Evolutionary conservation across 2,888 invertebrate genomes (phyloP).

Genomic region (Cybosia mesomella): DNA sequence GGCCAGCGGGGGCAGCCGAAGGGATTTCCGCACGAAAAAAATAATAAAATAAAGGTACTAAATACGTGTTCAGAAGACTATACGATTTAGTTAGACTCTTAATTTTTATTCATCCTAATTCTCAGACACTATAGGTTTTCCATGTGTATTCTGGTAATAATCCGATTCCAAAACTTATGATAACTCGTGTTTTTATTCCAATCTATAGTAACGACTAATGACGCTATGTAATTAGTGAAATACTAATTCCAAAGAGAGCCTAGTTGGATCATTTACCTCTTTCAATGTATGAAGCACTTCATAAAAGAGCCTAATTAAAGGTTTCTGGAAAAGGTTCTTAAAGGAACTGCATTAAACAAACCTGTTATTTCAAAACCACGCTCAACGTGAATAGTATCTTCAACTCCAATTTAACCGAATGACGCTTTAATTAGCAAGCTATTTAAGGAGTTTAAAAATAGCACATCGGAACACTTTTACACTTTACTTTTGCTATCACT

Average conservation of each 20-base stretch:
- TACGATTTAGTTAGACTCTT: too few species aligned
- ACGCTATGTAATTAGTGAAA: background rate
- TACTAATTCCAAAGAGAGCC: background rate
- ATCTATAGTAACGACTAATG: background rate
- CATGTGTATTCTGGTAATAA: too few species aligned
- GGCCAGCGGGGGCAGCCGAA: too few species aligned
- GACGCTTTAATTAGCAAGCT: constrained; percentile 42
- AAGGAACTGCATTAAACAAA: constrained; percentile 24
- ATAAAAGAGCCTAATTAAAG: background rate
- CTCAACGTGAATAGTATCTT: constrained; percentile 28
- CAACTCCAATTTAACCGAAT: constrained; percentile 30
- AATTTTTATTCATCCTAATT: background rate
- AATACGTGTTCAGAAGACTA: too few species aligned
- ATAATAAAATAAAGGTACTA: too few species aligned
- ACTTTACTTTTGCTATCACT: constrained; percentile 23
- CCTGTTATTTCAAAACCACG: constrained; percentile 26
- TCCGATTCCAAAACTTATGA: background rate
- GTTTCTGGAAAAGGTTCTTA: too few species aligned
- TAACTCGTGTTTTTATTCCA: background rate
- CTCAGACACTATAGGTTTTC: background rate
- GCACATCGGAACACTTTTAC: constrained; percentile 26
- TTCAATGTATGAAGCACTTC: background rate
- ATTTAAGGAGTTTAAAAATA: constrained; percentile 40
- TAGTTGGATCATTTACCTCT: constrained; percentile 5
- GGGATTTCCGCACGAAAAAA: too few species aligned